phyloP scores from a whole-genome alignment of 2,888 invertebrate genomes.

The Acanthopleura granulata region DNA sequence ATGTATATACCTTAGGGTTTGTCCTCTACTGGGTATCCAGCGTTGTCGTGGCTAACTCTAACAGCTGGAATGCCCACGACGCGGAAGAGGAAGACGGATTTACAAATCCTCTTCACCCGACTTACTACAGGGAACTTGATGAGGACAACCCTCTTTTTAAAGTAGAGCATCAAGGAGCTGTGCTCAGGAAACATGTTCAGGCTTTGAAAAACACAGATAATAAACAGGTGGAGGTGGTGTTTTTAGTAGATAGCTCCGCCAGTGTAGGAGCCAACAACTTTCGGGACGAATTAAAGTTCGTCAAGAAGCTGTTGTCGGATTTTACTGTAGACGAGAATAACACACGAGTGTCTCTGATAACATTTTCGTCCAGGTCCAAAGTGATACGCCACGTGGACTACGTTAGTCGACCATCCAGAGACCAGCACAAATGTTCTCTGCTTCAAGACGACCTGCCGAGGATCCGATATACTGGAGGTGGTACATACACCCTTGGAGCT shows the following conservation, averaged over 20 bases:
- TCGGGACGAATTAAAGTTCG: slow-evolving; percentile 78
- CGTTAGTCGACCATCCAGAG: slow-evolving; percentile 72
- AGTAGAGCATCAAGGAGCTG: slow-evolving; percentile 73
- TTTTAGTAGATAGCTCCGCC: slow-evolving; percentile 79
- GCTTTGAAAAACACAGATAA: slow-evolving; percentile 70
- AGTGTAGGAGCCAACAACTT: slow-evolving; percentile 79
- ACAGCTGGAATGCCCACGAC: neutral
- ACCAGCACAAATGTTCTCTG: slow-evolving; percentile 77
- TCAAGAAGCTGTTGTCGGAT: slow-evolving; percentile 75
- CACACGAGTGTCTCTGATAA: slow-evolving; percentile 77
- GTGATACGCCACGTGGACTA: slow-evolving; percentile 76
- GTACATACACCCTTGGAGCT: slow-evolving; percentile 80
- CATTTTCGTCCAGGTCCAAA: slow-evolving; percentile 76
- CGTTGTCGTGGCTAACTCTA: neutral
- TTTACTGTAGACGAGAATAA: slow-evolving; percentile 77
- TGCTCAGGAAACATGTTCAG: slow-evolving; percentile 74
- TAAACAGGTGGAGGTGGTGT: slow-evolving; percentile 75
- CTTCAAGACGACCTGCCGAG: slow-evolving; percentile 75
- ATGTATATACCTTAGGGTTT: neutral
- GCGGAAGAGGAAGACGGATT: neutral
- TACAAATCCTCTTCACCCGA: slow-evolving; percentile 12
- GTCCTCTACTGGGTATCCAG: neutral
- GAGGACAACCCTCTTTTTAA: slow-evolving; percentile 60
- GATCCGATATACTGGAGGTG: slow-evolving; percentile 78
- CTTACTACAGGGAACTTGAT: neutral